Evolutionary conservation across 2,113 vertebrate species (phyloP).

Genomic region (Columbina picui): DNA sequence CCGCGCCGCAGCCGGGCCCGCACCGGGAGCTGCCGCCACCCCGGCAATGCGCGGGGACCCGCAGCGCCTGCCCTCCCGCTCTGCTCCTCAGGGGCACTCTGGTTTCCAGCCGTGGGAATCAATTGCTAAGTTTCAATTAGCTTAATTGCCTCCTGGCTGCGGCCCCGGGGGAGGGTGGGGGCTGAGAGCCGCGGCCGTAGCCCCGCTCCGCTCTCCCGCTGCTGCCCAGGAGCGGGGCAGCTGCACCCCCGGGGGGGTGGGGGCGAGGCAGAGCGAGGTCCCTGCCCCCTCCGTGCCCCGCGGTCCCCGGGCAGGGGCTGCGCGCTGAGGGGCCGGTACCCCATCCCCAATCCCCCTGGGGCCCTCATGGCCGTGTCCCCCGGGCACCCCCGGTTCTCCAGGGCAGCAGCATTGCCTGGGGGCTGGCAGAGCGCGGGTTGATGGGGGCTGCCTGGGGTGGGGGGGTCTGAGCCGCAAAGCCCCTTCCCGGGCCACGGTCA

Average conservation of each 20-base stretch:
- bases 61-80: not conserved
- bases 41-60: not conserved
- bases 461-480: not conserved
- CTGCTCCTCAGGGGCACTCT: not conserved
- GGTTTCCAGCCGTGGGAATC: not conserved
- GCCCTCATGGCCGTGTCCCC: fast-evolving
- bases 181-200: not conserved
- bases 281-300: not conserved
- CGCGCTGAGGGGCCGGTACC: fast-evolving
- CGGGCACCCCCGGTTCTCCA: not conserved
- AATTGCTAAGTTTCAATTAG: not conserved
- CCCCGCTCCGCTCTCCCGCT: not conserved
- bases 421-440: not conserved
- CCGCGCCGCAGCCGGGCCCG: too few relatives aligned
- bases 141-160: not conserved
- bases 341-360: fast-evolving
- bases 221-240: too few relatives aligned
- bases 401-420: not conserved
- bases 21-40: not conserved
- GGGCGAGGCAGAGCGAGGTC: not conserved
- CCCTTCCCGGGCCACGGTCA: fast-evolving
- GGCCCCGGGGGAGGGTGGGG: not conserved
- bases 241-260: not conserved
- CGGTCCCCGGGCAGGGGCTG: not conserved
- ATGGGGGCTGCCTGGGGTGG: not conserved